A percentile compares a stretch with the other conserved stretches of the same genome.
These are phyloP conservation scores for Hedychridium roseum DNA, from an alignment of 2,888 invertebrate genomes.

Conservation along the genomic window DNA sequence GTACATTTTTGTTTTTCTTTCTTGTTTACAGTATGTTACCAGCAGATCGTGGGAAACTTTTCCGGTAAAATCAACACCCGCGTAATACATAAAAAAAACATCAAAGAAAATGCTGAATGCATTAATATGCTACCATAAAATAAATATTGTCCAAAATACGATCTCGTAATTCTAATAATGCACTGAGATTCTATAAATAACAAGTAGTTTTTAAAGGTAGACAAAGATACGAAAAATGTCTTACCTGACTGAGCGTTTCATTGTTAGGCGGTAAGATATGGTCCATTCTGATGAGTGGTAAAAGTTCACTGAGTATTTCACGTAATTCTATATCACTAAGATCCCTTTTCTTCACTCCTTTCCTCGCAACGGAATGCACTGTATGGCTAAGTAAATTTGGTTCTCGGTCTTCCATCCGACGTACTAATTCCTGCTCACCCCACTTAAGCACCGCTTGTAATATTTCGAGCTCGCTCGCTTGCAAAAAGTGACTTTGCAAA, in stretches of 20 bases:
- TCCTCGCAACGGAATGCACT: conserved; percentile 88
- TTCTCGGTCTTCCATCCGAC: conserved; percentile 86
- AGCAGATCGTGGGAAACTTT: too few relatives aligned
- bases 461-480: conserved; percentile 90
- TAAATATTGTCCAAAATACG: too few relatives aligned
- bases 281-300: conserved; percentile 87
- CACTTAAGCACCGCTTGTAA: conserved; percentile 86
- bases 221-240: conserved; percentile 3
- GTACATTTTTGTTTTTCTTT: too few relatives aligned
- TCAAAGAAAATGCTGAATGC: too few relatives aligned
- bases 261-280: conserved; percentile 88
- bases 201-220: neutral
- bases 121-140: too few relatives aligned
- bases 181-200: neutral
- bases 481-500: conserved; percentile 78
- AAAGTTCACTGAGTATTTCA: conserved; percentile 83
- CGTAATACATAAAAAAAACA: too few relatives aligned
- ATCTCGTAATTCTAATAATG: neutral
- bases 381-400: conserved; percentile 91
- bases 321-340: conserved; percentile 85
- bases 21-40: too few relatives aligned
- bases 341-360: conserved; percentile 83
- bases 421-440: conserved; percentile 86
- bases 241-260: conserved; percentile 77
- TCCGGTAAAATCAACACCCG: too few relatives aligned